phyloP scores from a whole-genome alignment of 2,113 vertebrate genomes.

The Tretioscincus oriximinensis region DNA sequence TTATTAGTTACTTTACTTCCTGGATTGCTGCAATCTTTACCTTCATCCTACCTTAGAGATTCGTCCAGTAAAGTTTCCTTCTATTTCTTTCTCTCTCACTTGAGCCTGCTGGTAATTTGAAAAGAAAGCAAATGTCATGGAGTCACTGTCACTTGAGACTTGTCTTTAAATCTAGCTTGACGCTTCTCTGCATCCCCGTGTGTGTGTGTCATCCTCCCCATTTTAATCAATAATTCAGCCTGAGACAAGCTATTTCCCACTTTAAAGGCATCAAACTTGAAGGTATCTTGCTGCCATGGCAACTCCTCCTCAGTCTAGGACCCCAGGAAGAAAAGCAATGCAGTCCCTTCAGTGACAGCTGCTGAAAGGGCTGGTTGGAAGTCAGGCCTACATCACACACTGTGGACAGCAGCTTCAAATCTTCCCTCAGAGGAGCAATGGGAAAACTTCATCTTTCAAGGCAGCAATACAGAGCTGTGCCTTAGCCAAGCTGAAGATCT shows the following conservation, averaged over 20 bases:
- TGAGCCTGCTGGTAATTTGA: slow-evolving; percentile 6
- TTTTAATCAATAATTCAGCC: slow-evolving; percentile 66
- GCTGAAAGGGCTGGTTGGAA: neutral
- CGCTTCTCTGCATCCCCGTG: slow-evolving; percentile 14
- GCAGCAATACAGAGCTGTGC: neutral
- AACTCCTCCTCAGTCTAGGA: slow-evolving; percentile 33
- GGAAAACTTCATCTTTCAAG: neutral
- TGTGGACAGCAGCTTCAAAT: neutral
- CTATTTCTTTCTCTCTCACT: neutral
- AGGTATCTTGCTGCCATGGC: slow-evolving; percentile 62
- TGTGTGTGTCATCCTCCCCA: slow-evolving; percentile 39
- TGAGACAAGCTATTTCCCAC: slow-evolving; percentile 42
- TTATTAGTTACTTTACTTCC: neutral
- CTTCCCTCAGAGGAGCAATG: neutral
- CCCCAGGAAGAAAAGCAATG: neutral
- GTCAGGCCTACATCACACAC: neutral
- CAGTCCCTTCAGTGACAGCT: neutral
- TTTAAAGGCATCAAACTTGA: slow-evolving; percentile 44
- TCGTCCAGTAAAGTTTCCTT: neutral
- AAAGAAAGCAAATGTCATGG: neutral
- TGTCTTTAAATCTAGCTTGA: slow-evolving; percentile 15
- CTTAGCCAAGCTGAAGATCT: neutral
- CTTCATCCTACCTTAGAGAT: neutral
- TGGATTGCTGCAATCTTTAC: neutral
- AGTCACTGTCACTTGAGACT: neutral